A percentile compares a stretch with the other conserved stretches of the same genome.
phyloP scores from a whole-genome alignment of 1,140 invertebrate species.

The Caligus rogercresseyi region DNA sequence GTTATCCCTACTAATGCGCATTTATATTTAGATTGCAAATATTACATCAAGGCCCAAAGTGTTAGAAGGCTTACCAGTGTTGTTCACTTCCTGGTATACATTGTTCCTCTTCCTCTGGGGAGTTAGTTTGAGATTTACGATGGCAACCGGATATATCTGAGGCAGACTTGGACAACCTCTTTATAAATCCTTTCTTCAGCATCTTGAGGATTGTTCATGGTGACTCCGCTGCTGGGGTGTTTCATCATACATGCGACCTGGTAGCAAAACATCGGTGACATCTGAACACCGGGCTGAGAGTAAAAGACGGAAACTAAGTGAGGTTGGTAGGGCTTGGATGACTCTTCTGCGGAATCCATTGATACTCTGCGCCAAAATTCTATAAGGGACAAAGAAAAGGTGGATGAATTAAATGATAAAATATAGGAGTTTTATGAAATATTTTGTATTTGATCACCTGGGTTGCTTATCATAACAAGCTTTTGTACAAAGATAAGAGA shows the following conservation, averaged over 20 bases:
- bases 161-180: conserved; percentile 13
- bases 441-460: too few relatives aligned
- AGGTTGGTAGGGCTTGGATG: too few relatives aligned
- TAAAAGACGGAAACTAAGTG: too few relatives aligned
- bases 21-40: too few relatives aligned
- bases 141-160: conserved; percentile 7
- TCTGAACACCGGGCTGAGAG: too few relatives aligned
- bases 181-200: conserved; percentile 13
- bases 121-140: conserved; percentile 4
- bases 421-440: too few relatives aligned
- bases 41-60: too few relatives aligned
- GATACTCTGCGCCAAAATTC: not conserved
- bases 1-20: too few relatives aligned
- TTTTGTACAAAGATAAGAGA: too few relatives aligned
- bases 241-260: not conserved
- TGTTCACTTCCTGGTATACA: not conserved
- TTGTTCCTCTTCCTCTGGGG: conserved; percentile 8
- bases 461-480: too few relatives aligned
- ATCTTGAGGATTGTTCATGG: not conserved
- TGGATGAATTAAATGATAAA: too few relatives aligned
- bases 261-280: not conserved
- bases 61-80: too few relatives aligned
- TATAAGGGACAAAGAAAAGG: not conserved
- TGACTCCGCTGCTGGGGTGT: not conserved
- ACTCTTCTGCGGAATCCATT: not conserved